These are phyloP conservation scores for Penaeus japonicus DNA, from an alignment of 1,140 invertebrate species.

Conservation along the genomic window DNA sequence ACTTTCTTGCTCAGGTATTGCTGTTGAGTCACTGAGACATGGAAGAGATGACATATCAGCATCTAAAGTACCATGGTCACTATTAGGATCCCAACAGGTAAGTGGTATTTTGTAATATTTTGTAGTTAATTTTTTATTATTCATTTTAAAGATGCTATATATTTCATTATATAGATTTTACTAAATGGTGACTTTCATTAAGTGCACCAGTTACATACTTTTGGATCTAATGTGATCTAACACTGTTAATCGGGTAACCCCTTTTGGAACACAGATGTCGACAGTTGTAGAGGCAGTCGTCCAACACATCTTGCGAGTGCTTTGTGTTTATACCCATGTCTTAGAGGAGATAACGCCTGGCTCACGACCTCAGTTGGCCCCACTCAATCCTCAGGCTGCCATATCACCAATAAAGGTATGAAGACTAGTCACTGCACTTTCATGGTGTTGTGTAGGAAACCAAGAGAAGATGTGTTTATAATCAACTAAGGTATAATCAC, in stretches of 20 bases:
- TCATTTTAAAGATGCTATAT: background rate
- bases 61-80: conserved; percentile 28
- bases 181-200: too few relatives aligned
- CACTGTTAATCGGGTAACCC: too few relatives aligned
- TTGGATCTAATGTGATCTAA: too few relatives aligned
- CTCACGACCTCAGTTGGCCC: conserved; percentile 66
- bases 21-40: conserved; percentile 13
- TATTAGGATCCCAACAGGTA: conserved; percentile 35
- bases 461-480: too few relatives aligned
- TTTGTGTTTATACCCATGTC: conserved; percentile 80
- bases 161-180: too few relatives aligned
- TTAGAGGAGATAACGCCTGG: conserved; percentile 74
- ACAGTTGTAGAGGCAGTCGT: conserved; percentile 72
- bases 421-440: conserved; percentile 62
- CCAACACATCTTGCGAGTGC: conserved; percentile 73
- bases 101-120: background rate
- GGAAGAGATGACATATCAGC: conserved; percentile 18
- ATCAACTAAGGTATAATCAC: too few relatives aligned
- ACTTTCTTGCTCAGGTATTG: conserved; percentile 8
- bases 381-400: conserved; percentile 67
- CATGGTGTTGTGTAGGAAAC: too few relatives aligned
- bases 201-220: background rate
- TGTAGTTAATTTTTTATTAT: background rate
- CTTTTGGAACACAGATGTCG: conserved; percentile 61
- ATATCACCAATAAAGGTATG: conserved; percentile 66